Evolutionary conservation across 2,888 invertebrate genomes (phyloP).

Genomic region (Aquatica leii): DNA sequence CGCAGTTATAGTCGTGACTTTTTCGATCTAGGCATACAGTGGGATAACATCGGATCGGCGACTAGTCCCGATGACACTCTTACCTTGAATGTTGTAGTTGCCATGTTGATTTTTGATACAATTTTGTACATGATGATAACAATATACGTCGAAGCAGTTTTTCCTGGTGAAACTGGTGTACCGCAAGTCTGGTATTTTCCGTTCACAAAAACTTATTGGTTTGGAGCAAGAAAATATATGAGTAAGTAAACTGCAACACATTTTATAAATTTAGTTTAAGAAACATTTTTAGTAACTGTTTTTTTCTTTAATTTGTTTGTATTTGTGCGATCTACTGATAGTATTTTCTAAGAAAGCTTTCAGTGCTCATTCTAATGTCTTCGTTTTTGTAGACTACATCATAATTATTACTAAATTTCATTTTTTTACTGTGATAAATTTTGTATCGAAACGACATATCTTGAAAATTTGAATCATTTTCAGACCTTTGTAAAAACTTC

Average conservation of each 20-base stretch:
- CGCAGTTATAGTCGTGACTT: not conserved
- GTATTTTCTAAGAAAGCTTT: too few relatives aligned
- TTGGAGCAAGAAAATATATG: slow-evolving; percentile 2
- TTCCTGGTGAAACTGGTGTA: slow-evolving; percentile 69
- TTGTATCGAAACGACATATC: too few relatives aligned
- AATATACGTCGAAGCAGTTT: slow-evolving; percentile 85
- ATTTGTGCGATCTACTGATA: too few relatives aligned
- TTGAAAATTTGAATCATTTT: too few relatives aligned
- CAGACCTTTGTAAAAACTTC: not conserved
- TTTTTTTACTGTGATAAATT: too few relatives aligned
- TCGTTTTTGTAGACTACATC: not conserved
- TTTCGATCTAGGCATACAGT: slow-evolving; percentile 64
- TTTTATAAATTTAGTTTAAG: too few relatives aligned
- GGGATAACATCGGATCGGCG: slow-evolving; percentile 69
- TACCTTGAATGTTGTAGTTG: slow-evolving; percentile 72
- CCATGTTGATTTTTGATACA: slow-evolving; percentile 76
- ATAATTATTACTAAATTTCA: not conserved
- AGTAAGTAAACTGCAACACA: not conserved
- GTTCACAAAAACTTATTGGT: slow-evolving; percentile 28
- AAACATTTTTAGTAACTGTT: too few relatives aligned
- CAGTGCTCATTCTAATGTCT: too few relatives aligned
- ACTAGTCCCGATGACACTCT: slow-evolving; percentile 74
- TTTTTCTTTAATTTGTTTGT: too few relatives aligned
- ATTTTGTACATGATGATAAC: slow-evolving; percentile 78
- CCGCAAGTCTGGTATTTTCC: slow-evolving; percentile 33